Conservation (phyloP, 2,797 vertebrate genomes). For the Sardinella longiceps region DNA sequence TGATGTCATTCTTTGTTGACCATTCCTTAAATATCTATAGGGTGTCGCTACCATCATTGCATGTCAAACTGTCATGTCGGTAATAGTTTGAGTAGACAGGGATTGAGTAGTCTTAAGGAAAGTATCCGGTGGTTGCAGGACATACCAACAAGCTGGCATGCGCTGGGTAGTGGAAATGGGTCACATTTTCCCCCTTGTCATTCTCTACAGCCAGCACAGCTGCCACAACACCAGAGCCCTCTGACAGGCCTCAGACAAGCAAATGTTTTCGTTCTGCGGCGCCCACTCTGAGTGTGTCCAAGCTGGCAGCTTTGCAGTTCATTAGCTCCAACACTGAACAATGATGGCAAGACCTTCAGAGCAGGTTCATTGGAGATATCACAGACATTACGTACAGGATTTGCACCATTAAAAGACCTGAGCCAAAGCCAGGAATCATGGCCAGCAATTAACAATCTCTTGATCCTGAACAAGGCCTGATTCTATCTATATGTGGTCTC, state of each 20-base stretch:
- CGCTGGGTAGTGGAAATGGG: constrained; percentile 58
- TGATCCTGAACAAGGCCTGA: constrained; percentile 40
- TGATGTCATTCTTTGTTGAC: background rate
- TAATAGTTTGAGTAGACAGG: background rate
- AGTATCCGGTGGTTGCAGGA: constrained; percentile 30
- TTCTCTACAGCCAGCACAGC: constrained; percentile 58
- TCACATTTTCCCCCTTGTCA: constrained; percentile 69
- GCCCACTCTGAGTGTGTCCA: constrained; percentile 51
- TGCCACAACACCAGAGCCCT: constrained; percentile 57
- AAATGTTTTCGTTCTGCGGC: constrained; percentile 53
- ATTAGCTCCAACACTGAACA: constrained; percentile 64
- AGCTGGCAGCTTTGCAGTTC: constrained; percentile 60
- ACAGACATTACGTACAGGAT: constrained; percentile 70
- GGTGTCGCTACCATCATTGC: background rate
- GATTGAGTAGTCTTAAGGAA: constrained; percentile 44
- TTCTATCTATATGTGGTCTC: constrained; percentile 50
- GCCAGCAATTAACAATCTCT: constrained; percentile 67
- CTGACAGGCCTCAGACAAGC: constrained; percentile 51
- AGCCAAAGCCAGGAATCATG: constrained; percentile 65
- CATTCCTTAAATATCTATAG: background rate
- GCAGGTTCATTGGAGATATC: constrained; percentile 63
- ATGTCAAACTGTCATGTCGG: background rate
- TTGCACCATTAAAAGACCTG: constrained; percentile 66
- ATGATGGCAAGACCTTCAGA: constrained; percentile 69
- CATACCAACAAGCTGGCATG: constrained; percentile 51